Evolutionary conservation across 1,140 invertebrate genomes (phyloP).

Genomic region (Trigoniulus corallinus): DNA sequence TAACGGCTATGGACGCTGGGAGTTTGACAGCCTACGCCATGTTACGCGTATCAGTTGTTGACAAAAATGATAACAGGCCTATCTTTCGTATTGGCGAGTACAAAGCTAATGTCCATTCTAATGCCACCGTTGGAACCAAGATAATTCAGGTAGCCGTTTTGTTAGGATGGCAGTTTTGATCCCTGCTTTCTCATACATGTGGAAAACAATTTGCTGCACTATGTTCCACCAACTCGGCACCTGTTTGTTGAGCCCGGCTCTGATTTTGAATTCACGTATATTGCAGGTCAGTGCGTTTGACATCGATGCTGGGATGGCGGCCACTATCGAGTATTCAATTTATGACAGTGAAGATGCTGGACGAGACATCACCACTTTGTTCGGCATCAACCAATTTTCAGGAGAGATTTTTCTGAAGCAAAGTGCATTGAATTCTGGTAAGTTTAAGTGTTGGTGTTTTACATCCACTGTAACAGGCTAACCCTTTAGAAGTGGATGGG

Average conservation of each 20-base stretch:
- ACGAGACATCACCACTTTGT: conserved; percentile 36
- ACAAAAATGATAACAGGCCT: conserved; percentile 78
- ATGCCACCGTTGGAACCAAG: conserved; percentile 39
- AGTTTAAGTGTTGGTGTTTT: conserved; percentile 6
- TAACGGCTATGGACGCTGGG: conserved; percentile 73
- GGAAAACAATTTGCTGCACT: neutral
- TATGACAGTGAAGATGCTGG: conserved; percentile 40
- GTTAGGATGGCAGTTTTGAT: conserved; percentile 3
- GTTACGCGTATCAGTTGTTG: conserved; percentile 56
- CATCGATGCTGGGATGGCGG: conserved; percentile 46
- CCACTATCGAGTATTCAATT: conserved; percentile 50
- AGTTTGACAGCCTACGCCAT: conserved; percentile 59
- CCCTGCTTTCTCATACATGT: conserved; percentile 1
- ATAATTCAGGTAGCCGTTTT: conserved; percentile 43
- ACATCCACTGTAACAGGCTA: no score
- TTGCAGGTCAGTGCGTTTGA: conserved; percentile 43
- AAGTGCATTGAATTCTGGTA: conserved; percentile 37
- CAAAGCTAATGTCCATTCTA: conserved; percentile 48
- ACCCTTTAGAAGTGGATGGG: no score
- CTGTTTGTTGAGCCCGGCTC: neutral
- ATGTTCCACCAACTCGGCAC: neutral
- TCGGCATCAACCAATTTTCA: conserved; percentile 46
- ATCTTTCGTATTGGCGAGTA: conserved; percentile 62
- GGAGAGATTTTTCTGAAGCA: conserved; percentile 46
- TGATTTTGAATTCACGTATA: conserved; percentile 12